Evolutionary conservation across 2,888 invertebrate genomes (phyloP).

Genomic region (Lasioglossum vierecki): DNA sequence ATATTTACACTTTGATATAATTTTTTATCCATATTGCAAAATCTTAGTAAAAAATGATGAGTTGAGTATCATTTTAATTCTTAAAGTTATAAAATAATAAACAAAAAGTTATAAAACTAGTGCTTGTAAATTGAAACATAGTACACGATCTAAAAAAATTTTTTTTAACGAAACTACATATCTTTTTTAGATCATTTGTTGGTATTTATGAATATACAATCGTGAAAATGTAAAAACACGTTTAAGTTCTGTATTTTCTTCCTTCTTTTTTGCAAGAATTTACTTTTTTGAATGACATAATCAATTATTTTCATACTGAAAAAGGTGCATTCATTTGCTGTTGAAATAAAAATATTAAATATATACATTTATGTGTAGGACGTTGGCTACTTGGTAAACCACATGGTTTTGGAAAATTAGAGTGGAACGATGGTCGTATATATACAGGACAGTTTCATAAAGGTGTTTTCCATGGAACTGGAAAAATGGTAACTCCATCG

Average conservation of each 20-base stretch:
- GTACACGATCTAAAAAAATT: neutral
- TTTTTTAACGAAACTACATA: too few relatives aligned
- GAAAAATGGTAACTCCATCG: conserved; percentile 88
- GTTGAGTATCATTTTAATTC: neutral
- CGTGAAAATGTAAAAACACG: too few relatives aligned
- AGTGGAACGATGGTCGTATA: conserved; percentile 92
- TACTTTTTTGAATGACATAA: neutral
- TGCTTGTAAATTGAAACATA: neutral
- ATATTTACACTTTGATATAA: neutral
- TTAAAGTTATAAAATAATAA: neutral
- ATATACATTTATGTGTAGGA: conserved; percentile 79
- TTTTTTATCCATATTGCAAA: neutral
- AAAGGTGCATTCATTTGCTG: neutral
- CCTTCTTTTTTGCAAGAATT: neutral
- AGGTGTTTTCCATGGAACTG: conserved; percentile 90
- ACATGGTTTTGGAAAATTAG: conserved; percentile 92
- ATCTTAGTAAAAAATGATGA: neutral
- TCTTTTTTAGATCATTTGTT: too few relatives aligned
- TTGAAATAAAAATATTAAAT: neutral
- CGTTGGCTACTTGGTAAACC: conserved; percentile 93
- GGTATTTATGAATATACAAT: too few relatives aligned
- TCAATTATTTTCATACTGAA: neutral
- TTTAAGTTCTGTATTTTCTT: too few relatives aligned
- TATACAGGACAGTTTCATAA: conserved; percentile 93
- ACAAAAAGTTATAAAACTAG: too few relatives aligned